Evolutionary conservation across 2,888 invertebrate genomes (phyloP).

Genomic region (Elegia similella): DNA sequence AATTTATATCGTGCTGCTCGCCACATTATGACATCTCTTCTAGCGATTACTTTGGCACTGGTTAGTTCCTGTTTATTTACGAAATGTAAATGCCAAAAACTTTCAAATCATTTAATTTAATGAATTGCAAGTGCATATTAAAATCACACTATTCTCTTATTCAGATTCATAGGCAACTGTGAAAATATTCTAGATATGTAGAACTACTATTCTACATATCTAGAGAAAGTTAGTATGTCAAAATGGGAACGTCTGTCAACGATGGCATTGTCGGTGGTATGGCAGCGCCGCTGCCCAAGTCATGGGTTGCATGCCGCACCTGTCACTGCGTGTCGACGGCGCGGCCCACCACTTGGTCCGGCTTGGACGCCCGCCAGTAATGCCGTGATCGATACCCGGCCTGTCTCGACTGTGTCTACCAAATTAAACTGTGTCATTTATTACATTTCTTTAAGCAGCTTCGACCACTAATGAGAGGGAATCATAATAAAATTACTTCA

Average conservation of each 20-base stretch:
- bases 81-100: conserved; percentile 45
- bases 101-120: conserved; percentile 24
- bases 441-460: conserved; percentile 73
- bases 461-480: conserved; percentile 62
- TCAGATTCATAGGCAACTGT: conserved; percentile 12
- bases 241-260: conserved; percentile 54
- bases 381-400: conserved; percentile 71
- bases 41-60: conserved; percentile 60
- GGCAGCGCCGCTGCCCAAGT: conserved; percentile 57
- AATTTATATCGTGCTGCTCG: conserved; percentile 55
- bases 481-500: conserved; percentile 35
- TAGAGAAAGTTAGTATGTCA: conserved; percentile 31
- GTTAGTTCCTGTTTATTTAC: conserved; percentile 46
- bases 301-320: conserved; percentile 79
- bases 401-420: conserved; percentile 76
- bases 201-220: too few species aligned
- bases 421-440: conserved; percentile 79
- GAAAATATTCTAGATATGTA: background rate
- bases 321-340: conserved; percentile 72
- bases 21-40: conserved; percentile 54
- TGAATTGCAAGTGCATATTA: background rate
- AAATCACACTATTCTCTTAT: background rate
- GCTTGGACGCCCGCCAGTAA: conserved; percentile 73
- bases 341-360: conserved; percentile 75
- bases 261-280: conserved; percentile 48